Evolutionary conservation across 2,797 vertebrate genomes (phyloP).

Genomic region (Megalops cyprinoides): DNA sequence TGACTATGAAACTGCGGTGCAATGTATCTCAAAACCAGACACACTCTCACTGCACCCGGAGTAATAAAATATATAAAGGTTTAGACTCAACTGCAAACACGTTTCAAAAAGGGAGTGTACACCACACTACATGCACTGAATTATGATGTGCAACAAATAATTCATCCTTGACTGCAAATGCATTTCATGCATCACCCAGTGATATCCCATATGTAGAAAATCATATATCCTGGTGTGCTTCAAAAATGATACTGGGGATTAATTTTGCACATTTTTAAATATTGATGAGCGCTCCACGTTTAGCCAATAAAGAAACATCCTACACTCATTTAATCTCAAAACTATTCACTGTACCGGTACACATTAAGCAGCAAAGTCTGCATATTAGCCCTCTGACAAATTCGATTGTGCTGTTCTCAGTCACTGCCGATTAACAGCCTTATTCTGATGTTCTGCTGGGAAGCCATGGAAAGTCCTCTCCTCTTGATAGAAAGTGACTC

Average conservation of each 20-base stretch:
- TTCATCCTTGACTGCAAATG: constrained; percentile 3
- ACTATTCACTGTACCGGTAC: background rate
- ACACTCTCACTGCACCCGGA: background rate
- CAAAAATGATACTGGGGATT: too few species aligned
- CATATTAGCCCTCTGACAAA: background rate
- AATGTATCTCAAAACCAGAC: constrained; percentile 12
- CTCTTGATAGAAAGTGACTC: constrained; percentile 39
- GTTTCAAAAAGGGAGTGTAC: background rate
- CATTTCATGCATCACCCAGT: background rate
- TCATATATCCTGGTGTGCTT: too few species aligned
- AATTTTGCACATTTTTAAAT: background rate
- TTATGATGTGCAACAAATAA: constrained; percentile 15
- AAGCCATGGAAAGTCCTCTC: constrained; percentile 11
- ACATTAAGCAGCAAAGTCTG: background rate
- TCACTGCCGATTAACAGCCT: background rate
- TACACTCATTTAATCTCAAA: background rate
- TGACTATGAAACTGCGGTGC: background rate
- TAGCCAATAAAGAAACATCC: background rate
- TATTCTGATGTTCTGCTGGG: constrained; percentile 15
- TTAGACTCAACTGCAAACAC: background rate
- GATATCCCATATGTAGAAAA: too few species aligned
- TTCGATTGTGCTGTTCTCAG: background rate
- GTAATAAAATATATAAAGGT: constrained; percentile 22
- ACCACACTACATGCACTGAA: constrained; percentile 22
- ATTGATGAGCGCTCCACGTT: background rate